phyloP scores from a whole-genome alignment of 2,888 invertebrate genomes.

The Phengaris arion region DNA sequence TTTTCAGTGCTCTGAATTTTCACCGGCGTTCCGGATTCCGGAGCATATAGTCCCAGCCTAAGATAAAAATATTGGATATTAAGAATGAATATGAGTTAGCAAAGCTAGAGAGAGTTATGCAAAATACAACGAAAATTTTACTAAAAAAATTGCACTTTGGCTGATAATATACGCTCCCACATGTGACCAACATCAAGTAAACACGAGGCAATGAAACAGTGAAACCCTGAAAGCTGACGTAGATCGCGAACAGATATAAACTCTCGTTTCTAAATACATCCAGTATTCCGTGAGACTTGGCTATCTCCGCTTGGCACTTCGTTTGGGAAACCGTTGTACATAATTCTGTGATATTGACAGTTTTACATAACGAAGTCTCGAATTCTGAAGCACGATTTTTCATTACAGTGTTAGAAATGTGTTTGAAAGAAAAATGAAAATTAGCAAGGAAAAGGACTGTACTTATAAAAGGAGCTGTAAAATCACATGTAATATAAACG shows the following conservation, averaged over 20 bases:
- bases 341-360: background rate
- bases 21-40: too few species aligned
- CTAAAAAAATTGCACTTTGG: background rate
- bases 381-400: background rate
- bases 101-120: too few species aligned
- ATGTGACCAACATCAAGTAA: conserved; percentile 1
- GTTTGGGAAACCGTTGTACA: background rate
- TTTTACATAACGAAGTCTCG: background rate
- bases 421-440: background rate
- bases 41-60: too few species aligned
- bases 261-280: conserved; percentile 19
- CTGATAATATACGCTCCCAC: background rate
- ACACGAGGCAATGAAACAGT: background rate
- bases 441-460: too few species aligned
- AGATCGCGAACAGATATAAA: conserved; percentile 18
- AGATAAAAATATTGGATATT: too few species aligned
- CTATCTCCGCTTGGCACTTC: conserved; percentile 13
- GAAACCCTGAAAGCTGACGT: conserved; percentile 9
- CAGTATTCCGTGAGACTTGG: conserved; percentile 25
- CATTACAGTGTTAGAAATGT: conserved; percentile 1
- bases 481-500: too few species aligned
- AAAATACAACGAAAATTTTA: background rate
- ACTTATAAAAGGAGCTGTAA: too few species aligned
- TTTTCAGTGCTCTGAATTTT: too few species aligned
- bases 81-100: too few species aligned